phyloP scores from a whole-genome alignment of 2,113 vertebrate species.

The Elachura formosa region DNA sequence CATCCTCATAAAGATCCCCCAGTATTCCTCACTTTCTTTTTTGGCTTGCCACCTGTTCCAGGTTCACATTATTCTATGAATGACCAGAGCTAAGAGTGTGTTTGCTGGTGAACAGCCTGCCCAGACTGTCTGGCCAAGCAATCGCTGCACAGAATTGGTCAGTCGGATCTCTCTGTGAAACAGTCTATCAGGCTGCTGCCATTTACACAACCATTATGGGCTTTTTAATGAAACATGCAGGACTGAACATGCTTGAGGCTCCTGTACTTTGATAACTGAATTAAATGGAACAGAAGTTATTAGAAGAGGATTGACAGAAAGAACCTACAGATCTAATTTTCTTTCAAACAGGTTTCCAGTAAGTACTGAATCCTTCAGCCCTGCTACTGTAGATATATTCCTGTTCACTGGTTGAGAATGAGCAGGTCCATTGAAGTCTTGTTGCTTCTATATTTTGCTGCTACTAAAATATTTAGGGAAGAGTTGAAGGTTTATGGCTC shows the following conservation, averaged over 20 bases:
- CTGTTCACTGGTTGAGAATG: background rate
- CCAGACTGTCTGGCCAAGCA: background rate
- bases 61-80: background rate
- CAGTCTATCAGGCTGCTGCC: background rate
- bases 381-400: background rate
- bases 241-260: background rate
- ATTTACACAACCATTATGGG: background rate
- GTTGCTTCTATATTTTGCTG: background rate
- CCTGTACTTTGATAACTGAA: background rate
- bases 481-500: background rate
- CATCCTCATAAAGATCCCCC: background rate
- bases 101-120: background rate
- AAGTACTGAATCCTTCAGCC: background rate
- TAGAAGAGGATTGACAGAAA: background rate
- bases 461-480: background rate
- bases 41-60: background rate
- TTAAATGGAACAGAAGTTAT: background rate
- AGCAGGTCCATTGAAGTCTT: background rate
- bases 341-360: background rate
- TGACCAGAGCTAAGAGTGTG: background rate
- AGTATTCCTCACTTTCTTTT: background rate
- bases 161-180: background rate
- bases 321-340: background rate
- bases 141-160: fast-evolving
- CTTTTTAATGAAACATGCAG: background rate